Percentiles rank a stretch among this genome's conserved stretches.
These are phyloP conservation scores for Acholoe squamosa DNA, from an alignment of 2,888 invertebrate genomes.

Conservation along the genomic window DNA sequence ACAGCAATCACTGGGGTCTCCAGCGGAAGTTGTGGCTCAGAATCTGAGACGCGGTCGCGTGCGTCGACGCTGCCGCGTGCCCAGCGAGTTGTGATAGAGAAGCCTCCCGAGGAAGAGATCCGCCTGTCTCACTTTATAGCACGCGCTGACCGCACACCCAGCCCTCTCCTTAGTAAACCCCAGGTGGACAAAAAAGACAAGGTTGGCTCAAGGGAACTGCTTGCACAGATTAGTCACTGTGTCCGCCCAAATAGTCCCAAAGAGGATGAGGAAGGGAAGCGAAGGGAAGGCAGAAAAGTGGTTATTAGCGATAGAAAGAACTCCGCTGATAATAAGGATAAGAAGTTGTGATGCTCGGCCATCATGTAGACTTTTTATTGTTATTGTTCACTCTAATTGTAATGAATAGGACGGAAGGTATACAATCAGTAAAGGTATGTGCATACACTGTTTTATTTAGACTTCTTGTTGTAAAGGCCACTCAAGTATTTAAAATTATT, in stretches of 20 bases:
- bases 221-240: background rate
- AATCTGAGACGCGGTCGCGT: background rate
- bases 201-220: background rate
- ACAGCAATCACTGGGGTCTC: background rate
- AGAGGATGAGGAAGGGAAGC: background rate
- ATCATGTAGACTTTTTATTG: background rate
- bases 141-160: conserved; percentile 36
- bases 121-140: conserved; percentile 29
- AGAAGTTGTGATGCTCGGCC: background rate
- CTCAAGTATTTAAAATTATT: too few relatives aligned
- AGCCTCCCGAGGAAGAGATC: conserved; percentile 48
- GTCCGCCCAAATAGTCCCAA: background rate
- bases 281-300: background rate
- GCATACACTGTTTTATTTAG: too few relatives aligned
- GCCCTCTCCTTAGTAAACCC: conserved; percentile 43
- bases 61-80: conserved; percentile 31
- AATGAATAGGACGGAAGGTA: too few relatives aligned
- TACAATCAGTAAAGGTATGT: too few relatives aligned
- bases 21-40: background rate
- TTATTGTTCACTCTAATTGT: too few relatives aligned
- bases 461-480: too few relatives aligned
- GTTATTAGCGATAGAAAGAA: background rate
- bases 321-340: background rate
- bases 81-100: conserved; percentile 24
- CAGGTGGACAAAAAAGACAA: background rate